Evolutionary conservation across 2,888 invertebrate species (phyloP).

Genomic region (Girardia tigrina): DNA sequence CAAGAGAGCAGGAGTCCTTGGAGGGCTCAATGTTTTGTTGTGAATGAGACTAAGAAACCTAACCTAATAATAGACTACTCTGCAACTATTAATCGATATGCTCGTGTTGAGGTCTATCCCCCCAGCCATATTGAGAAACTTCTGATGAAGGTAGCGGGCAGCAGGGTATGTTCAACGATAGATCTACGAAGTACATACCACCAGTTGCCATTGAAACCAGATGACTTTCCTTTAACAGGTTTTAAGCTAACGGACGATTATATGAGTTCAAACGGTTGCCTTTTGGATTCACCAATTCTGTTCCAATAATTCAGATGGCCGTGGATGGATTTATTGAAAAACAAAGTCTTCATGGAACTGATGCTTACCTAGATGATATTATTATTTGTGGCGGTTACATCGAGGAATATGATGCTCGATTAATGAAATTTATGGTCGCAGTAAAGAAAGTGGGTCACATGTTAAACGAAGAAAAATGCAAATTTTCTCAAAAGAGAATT

Average conservation of each 20-base stretch:
- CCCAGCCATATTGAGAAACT: neutral
- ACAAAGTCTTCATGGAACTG: neutral
- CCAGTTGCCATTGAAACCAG: slow-evolving; percentile 2
- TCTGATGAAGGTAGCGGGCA: neutral
- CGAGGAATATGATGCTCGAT: slow-evolving; percentile 26
- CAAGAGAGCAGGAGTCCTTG: no score
- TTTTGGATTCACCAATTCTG: slow-evolving; percentile 28
- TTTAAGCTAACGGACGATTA: slow-evolving; percentile 27
- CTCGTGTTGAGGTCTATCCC: neutral
- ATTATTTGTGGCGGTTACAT: slow-evolving; percentile 25
- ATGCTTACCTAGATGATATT: slow-evolving; percentile 24
- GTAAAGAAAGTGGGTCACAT: slow-evolving; percentile 8
- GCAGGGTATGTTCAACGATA: neutral
- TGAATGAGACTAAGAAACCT: no score
- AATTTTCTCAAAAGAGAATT: neutral
- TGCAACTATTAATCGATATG: slow-evolving; percentile 34
- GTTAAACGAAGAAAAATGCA: slow-evolving; percentile 26
- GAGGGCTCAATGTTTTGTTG: no score
- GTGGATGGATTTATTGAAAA: slow-evolving; percentile 16
- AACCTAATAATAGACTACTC: no score
- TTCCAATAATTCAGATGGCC: neutral
- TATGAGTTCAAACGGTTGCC: slow-evolving; percentile 28
- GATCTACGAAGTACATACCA: neutral
- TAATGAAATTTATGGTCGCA: slow-evolving; percentile 24
- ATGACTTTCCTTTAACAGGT: slow-evolving; percentile 21